phyloP scores from a whole-genome alignment of 2,797 vertebrate genomes.

The Acanthurus lineatus region DNA sequence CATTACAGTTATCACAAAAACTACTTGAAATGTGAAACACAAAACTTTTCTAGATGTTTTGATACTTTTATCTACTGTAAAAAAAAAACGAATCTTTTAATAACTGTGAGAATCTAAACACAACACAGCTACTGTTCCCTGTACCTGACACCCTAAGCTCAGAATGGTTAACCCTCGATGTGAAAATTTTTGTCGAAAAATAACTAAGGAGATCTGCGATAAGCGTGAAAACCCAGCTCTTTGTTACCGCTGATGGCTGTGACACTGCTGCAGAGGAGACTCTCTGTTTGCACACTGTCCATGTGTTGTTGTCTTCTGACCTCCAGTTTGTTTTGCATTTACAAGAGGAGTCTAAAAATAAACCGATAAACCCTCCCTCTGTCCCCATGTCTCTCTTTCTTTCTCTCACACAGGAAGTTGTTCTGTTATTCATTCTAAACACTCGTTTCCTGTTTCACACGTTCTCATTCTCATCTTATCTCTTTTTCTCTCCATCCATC shows the following conservation, averaged over 20 bases:
- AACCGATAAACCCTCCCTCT: background rate
- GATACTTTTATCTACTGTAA: background rate
- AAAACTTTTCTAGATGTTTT: too few species aligned
- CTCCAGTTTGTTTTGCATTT: conserved; percentile 64
- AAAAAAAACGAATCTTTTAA: background rate
- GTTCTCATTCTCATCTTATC: conserved; percentile 42
- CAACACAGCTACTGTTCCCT: background rate
- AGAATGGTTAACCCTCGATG: background rate
- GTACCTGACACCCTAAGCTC: background rate
- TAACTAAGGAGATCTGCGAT: background rate
- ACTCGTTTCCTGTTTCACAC: conserved; percentile 80
- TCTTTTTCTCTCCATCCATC: conserved; percentile 12
- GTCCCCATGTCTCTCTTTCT: background rate
- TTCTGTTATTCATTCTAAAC: conserved; percentile 74
- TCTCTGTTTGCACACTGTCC: background rate
- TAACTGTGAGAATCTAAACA: background rate
- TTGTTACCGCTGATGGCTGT: background rate
- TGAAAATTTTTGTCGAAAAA: background rate
- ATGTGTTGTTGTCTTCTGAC: conserved; percentile 46
- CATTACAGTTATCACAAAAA: too few species aligned
- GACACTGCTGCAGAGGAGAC: background rate
- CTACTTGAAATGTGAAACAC: too few species aligned
- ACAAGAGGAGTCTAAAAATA: conserved; percentile 67
- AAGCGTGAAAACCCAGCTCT: background rate
- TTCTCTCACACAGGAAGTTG: conserved; percentile 73